phyloP scores from a whole-genome alignment of 1,140 invertebrate genomes.

The Hydropsyche tenuis region DNA sequence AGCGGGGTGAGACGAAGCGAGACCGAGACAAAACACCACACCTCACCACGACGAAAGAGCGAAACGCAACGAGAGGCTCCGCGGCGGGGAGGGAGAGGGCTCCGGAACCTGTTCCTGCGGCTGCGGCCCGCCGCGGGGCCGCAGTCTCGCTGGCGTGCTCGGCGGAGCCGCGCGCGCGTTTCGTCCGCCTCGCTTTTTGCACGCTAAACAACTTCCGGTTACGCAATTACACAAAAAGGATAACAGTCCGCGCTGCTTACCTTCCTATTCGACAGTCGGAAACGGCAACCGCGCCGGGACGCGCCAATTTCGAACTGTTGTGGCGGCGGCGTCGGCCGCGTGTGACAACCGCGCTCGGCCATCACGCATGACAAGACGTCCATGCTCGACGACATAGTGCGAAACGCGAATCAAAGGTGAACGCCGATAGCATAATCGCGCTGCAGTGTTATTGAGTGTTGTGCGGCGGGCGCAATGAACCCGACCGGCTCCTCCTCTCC shows the following conservation, averaged over 20 bases:
- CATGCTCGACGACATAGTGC: not conserved
- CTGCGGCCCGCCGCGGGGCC: not conserved
- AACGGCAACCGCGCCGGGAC: not conserved
- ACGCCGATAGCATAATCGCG: not conserved
- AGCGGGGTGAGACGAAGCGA: no score
- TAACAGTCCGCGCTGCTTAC: slow-evolving; percentile 6
- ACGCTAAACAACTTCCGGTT: not conserved
- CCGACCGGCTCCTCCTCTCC: slow-evolving; percentile 1
- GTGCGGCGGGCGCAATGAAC: slow-evolving; percentile 22
- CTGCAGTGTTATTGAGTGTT: slow-evolving; percentile 3
- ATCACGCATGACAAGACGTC: no score
- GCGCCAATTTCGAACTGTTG: not conserved
- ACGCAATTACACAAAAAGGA: slow-evolving; percentile 10
- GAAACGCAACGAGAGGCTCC: not conserved
- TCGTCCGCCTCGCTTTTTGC: slow-evolving; percentile 15
- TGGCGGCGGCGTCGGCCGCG: not conserved
- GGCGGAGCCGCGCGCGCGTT: slow-evolving; percentile 37
- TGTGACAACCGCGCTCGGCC: not conserved
- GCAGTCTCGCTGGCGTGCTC: slow-evolving; percentile 48
- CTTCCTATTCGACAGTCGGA: not conserved
- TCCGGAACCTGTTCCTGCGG: slow-evolving; percentile 19
- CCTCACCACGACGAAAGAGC: not conserved
- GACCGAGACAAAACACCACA: not conserved
- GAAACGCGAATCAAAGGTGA: not conserved
- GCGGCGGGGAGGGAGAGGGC: no score